phyloP scores from a whole-genome alignment of 2,113 vertebrate species.

The Hyperopisus bebe region DNA sequence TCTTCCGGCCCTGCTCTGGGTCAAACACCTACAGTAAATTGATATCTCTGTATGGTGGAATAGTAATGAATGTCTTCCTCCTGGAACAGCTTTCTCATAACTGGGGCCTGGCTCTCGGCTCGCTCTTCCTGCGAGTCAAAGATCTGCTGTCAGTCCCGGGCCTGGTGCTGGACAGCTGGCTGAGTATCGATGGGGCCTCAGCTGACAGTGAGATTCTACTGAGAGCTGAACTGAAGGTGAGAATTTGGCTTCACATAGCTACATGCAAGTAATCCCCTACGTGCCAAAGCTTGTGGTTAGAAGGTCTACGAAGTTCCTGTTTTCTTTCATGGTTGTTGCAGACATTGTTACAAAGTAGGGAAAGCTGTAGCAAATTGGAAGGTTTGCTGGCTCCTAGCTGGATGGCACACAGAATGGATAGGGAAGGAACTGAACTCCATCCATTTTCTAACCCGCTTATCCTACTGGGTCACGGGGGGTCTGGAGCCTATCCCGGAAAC shows the following conservation, averaged over 20 bases:
- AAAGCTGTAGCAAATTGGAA: background rate
- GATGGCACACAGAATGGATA: background rate
- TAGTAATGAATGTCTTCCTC: background rate
- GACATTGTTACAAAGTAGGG: background rate
- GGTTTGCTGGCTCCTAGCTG: background rate
- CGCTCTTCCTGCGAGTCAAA: constrained; percentile 64
- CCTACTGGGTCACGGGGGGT: too few relatives aligned
- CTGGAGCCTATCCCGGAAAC: too few relatives aligned
- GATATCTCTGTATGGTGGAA: background rate
- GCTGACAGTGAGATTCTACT: constrained; percentile 70
- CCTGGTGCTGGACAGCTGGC: constrained; percentile 73
- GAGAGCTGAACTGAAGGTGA: constrained; percentile 75
- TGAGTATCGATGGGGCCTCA: constrained; percentile 59
- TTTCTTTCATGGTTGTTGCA: background rate
- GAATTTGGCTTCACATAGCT: constrained; percentile 7
- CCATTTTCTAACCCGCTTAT: too few relatives aligned
- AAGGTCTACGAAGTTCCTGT: background rate
- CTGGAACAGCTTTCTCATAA: constrained; percentile 7
- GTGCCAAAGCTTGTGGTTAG: background rate
- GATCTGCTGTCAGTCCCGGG: constrained; percentile 64
- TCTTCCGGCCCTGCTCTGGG: background rate
- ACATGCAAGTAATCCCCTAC: background rate
- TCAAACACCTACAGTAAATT: background rate
- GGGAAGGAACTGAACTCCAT: background rate
- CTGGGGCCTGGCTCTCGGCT: constrained; percentile 57